Evolutionary conservation across 2,797 vertebrate species (phyloP).

Genomic region (Echiichthys vipera): DNA sequence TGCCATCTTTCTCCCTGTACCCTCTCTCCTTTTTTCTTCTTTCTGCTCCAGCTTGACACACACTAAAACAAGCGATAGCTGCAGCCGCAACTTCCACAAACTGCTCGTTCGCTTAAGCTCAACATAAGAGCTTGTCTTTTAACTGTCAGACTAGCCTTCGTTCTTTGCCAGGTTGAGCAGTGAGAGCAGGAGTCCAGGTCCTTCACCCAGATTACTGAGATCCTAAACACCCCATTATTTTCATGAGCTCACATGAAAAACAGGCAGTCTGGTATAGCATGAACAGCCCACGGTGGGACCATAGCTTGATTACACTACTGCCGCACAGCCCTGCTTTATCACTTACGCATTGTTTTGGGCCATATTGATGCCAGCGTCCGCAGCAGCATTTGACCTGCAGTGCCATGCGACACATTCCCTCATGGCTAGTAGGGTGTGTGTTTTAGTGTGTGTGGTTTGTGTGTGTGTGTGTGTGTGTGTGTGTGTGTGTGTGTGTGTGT

Average conservation of each 20-base stretch:
- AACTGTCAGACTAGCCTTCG: slow-evolving; percentile 23
- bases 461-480: slow-evolving; percentile 7
- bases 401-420: slow-evolving; percentile 50
- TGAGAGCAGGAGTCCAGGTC: slow-evolving; percentile 24
- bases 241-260: slow-evolving; percentile 49
- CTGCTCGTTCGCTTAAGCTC: slow-evolving; percentile 31
- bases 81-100: slow-evolving; percentile 39
- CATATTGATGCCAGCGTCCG: slow-evolving; percentile 2
- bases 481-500: slow-evolving; percentile 20
- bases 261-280: slow-evolving; percentile 11
- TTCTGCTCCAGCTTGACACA: slow-evolving; percentile 39
- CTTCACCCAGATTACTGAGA: slow-evolving; percentile 40
- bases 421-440: no score
- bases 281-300: background rate
- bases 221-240: slow-evolving; percentile 58
- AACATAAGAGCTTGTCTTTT: slow-evolving; percentile 29
- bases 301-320: slow-evolving; percentile 1
- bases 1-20: slow-evolving; percentile 37
- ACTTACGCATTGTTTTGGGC: slow-evolving; percentile 17
- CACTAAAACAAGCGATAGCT: slow-evolving; percentile 20
- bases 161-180: slow-evolving; percentile 26
- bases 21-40: slow-evolving; percentile 12
- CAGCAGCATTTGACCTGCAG: slow-evolving; percentile 26
- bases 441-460: no score
- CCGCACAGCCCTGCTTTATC: slow-evolving; percentile 8